Percentiles rank a stretch among this genome's conserved stretches.
phyloP scores from a whole-genome alignment of 2,797 vertebrate species.

The Vultur gryphus region DNA sequence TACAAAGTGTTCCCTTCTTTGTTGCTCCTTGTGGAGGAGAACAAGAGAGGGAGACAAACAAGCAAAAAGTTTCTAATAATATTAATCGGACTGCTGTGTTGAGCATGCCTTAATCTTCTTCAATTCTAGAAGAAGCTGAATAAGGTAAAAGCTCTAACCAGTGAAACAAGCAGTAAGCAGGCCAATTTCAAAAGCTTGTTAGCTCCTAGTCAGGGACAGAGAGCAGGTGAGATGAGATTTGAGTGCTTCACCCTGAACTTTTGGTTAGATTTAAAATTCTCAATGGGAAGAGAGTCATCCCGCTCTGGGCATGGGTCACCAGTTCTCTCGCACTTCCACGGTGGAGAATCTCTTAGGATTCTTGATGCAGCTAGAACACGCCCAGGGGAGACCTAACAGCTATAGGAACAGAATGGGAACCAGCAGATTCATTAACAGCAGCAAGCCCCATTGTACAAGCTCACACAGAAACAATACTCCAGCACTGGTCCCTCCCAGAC shows the following conservation, averaged over 20 bases:
- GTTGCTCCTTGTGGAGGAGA: background rate
- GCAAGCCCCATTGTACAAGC: background rate
- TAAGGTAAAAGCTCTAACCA: background rate
- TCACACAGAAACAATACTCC: background rate
- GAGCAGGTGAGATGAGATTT: background rate
- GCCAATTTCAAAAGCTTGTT: background rate
- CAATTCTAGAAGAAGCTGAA: rapidly evolving
- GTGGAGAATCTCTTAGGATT: background rate
- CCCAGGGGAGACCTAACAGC: background rate
- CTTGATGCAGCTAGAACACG: background rate
- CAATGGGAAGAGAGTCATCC: background rate
- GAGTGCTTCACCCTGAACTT: background rate
- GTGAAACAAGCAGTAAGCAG: background rate
- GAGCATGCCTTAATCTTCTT: background rate
- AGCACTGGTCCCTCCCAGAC: background rate
- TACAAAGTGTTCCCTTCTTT: background rate
- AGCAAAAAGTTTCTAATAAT: background rate
- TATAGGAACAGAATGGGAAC: background rate
- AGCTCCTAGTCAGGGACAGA: background rate
- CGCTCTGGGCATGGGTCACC: background rate
- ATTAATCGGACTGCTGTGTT: background rate
- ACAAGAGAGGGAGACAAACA: background rate
- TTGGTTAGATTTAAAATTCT: background rate
- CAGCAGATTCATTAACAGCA: background rate
- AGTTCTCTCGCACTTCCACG: background rate